These are phyloP conservation scores for Dendronephthya gigantea DNA, from an alignment of 64 coral and sea anemone genomes.

Conservation along the genomic window DNA sequence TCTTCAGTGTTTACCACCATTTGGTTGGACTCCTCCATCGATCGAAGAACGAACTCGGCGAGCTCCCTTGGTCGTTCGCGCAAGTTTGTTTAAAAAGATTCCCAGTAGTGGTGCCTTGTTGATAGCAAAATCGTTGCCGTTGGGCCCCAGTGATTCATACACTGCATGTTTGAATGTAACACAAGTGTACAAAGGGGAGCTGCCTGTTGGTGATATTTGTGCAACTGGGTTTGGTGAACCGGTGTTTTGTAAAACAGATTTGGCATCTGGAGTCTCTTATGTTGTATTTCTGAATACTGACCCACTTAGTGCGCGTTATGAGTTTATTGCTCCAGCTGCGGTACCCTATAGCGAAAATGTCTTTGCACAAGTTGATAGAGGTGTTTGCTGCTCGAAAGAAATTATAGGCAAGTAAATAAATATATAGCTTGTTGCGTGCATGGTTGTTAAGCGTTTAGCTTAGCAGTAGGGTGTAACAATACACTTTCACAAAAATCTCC, in stretches of 20 bases:
- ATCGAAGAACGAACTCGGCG: neutral
- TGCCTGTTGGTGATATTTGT: neutral
- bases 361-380: neutral
- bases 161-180: neutral
- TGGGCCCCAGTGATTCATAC: neutral
- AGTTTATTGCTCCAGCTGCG: neutral
- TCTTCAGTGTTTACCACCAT: neutral
- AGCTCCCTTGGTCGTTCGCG: neutral
- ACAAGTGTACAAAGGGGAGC: neutral
- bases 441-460: too few species aligned
- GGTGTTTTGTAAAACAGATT: neutral
- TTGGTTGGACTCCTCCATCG: neutral
- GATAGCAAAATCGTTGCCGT: neutral
- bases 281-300: neutral
- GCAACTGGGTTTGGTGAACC: neutral
- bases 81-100: neutral
- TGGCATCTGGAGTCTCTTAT: neutral
- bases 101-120: neutral
- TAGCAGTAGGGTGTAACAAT: too few species aligned
- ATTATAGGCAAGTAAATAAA: too few species aligned
- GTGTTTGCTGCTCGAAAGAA: neutral
- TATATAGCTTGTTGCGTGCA: too few species aligned
- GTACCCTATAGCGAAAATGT: neutral
- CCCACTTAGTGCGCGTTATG: neutral
- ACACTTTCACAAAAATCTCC: too few species aligned